Conservation (phyloP, 1,140 invertebrate genomes). For the Bombus sibiricus region DNA sequence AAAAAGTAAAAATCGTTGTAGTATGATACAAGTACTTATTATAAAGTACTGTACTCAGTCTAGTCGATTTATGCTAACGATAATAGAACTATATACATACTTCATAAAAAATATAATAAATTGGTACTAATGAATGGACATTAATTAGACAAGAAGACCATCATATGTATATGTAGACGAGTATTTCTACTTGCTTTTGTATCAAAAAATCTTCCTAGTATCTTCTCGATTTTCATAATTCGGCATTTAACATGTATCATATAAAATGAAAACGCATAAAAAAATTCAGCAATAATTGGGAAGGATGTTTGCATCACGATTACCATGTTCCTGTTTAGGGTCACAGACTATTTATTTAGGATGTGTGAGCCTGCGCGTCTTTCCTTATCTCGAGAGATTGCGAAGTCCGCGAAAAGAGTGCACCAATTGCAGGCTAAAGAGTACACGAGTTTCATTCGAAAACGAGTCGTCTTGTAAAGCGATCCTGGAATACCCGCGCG, state of each 20-base stretch:
- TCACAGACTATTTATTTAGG: slow-evolving; percentile 4
- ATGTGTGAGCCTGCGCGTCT: not conserved
- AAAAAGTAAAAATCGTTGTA: not conserved
- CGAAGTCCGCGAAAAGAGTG: not conserved
- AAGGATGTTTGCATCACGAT: slow-evolving; percentile 20
- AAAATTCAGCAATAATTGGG: not conserved
- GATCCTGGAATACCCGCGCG: not conserved
- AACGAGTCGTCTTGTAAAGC: not conserved
- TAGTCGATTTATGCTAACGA: too few species aligned
- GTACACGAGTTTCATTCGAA: not conserved
- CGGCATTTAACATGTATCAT: not conserved
- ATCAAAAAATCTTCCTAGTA: too few species aligned
- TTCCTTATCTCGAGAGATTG: slow-evolving; percentile 1
- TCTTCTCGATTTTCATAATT: not conserved
- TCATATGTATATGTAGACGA: not conserved
- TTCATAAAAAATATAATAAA: not conserved
- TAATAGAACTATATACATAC: not conserved
- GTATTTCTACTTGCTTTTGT: not conserved
- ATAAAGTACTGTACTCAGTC: too few species aligned
- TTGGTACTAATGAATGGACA: too few species aligned
- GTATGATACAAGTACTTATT: too few species aligned
- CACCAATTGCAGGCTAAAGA: not conserved
- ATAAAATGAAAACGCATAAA: not conserved
- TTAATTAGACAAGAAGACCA: too few species aligned
- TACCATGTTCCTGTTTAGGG: not conserved